Conservation (phyloP, 2,797 vertebrate species). For the Oceanodroma leucorhoa region DNA sequence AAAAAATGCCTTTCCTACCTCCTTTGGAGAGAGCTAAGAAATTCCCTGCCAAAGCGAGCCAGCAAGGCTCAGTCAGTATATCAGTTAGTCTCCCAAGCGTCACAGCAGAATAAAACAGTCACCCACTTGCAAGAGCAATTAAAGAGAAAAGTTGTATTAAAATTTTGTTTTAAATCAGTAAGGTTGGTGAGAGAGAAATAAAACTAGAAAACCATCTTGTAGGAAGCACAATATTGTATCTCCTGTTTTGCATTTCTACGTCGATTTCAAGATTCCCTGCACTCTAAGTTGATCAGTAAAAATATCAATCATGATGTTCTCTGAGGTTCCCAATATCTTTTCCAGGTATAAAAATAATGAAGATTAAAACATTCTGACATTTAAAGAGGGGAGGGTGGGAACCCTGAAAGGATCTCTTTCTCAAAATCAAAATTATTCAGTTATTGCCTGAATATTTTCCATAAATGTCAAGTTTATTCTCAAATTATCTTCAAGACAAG, state of each 20-base stretch:
- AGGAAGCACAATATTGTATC: neutral
- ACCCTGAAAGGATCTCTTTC: neutral
- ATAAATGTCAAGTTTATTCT: slow-evolving; percentile 33
- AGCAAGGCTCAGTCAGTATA: neutral
- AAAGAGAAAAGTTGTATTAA: neutral
- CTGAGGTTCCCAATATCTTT: neutral
- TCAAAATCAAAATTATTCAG: slow-evolving; percentile 20
- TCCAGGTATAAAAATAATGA: slow-evolving; percentile 4
- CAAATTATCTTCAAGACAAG: neutral
- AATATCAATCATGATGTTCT: neutral
- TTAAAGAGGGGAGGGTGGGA: neutral
- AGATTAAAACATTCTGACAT: slow-evolving; percentile 29
- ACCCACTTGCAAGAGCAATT: neutral
- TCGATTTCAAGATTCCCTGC: neutral
- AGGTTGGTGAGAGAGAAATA: neutral
- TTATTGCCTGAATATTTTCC: slow-evolving; percentile 28
- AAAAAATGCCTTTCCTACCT: neutral
- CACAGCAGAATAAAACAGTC: neutral
- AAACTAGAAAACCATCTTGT: neutral
- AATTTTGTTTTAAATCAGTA: neutral
- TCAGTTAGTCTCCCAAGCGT: neutral
- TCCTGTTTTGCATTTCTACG: neutral
- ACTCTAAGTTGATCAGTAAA: slow-evolving; percentile 13
- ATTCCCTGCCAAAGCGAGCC: neutral
- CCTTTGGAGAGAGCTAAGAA: neutral